Evolutionary conservation across 2,888 invertebrate species (phyloP).

Genomic region (Lepidocyrtoides sp.): DNA sequence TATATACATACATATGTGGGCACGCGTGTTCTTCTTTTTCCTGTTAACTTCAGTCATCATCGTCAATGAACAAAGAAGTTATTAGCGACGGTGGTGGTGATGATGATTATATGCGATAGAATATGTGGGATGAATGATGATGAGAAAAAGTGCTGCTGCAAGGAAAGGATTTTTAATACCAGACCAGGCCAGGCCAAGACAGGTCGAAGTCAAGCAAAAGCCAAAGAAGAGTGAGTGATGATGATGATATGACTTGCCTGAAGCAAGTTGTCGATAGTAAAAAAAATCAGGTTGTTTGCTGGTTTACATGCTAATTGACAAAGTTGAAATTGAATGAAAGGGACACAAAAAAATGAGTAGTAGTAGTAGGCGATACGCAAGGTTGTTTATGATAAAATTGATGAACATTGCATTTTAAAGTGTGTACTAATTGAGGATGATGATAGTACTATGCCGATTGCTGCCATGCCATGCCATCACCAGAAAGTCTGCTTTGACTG

Average conservation of each 20-base stretch:
- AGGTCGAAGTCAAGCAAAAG: too few relatives aligned
- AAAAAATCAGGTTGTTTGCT: background rate
- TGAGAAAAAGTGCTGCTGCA: background rate
- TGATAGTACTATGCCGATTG: background rate
- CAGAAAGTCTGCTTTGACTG: constrained; percentile 13
- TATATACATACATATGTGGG: constrained; percentile 30
- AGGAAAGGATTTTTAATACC: constrained; percentile 36
- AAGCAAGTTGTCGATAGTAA: background rate
- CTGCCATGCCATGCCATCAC: too few relatives aligned
- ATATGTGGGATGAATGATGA: constrained; percentile 36
- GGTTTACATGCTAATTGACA: constrained; percentile 40
- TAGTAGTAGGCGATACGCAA: background rate
- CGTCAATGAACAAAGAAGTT: constrained; percentile 36
- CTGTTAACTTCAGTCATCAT: background rate
- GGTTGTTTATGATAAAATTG: background rate
- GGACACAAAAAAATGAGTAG: constrained; percentile 2
- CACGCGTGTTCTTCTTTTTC: constrained; percentile 64
- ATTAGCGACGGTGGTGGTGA: constrained; percentile 51
- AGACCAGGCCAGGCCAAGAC: constrained; percentile 30
- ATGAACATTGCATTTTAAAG: constrained; percentile 2
- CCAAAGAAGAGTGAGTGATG: too few relatives aligned
- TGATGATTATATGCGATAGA: background rate
- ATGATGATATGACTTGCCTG: too few relatives aligned
- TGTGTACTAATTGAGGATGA: constrained; percentile 21
- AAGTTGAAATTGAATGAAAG: constrained; percentile 41